Evolutionary conservation across 2,113 vertebrate species (phyloP), one percentile per base, ranked within the genome.

Genomic region (Galbula dea): DNA sequence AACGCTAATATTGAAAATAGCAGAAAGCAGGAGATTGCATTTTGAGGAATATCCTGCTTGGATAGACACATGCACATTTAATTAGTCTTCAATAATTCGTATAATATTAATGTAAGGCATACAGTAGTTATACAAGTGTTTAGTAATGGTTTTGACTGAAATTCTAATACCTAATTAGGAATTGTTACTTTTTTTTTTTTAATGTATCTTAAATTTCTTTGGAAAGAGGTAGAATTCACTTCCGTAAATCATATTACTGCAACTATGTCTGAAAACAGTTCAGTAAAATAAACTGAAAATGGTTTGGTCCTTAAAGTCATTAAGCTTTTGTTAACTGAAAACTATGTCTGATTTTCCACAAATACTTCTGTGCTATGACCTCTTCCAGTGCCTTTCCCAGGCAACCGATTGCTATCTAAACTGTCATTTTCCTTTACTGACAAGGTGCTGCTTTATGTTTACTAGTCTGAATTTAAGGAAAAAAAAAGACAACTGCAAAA

Each of bases 1-100:
- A 51, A 78, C 88, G 39, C 88, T 94, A 95, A 95, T 96, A 92
- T 21, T 94, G 80, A 81, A 96, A 82, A 61, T 30, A 92, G 77
- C 62, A 82, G 77, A 78, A 92, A 92, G 88, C 41, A 61, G 49
- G 54, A 75, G 73, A 79, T 14, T 86, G 62, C 9, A 0, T 93
- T 88, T 86, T 87, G 66, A 84, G 77, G 69, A 72, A 46, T 88
- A 94, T 89, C 30, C 66, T 92, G 77, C 69, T 90, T 94, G 69
- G 62, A 76, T 79, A 88, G 77, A 78, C 29, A 81, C 73, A 86
- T 90, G 24, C 62, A 88, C 93, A 75, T 93, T 96, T 96, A 72
- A 95, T 90, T 27, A 71, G 30, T 75, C 48, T 94, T 95, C 74
- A 96, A 4, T 90, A 90, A 88, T 93, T 94, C 57, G 86, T 89